phyloP scores from a whole-genome alignment of 2,888 invertebrate species.

The Epinotia nisella region DNA sequence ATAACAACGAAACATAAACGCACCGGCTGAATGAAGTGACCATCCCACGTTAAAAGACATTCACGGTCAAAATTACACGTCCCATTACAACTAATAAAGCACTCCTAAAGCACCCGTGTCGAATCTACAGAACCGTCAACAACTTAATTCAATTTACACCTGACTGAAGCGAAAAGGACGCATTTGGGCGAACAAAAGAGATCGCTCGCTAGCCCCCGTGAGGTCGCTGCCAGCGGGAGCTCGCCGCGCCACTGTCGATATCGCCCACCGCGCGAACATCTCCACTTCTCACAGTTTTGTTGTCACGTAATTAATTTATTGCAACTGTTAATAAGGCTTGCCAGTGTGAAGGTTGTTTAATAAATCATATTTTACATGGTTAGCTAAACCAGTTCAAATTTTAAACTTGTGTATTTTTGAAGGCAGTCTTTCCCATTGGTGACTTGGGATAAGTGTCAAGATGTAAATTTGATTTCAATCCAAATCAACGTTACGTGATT shows the following conservation, averaged over 20 bases:
- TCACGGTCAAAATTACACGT: conserved; percentile 34
- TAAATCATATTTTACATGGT: conserved; percentile 22
- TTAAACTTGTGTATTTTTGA: background rate
- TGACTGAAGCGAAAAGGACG: conserved; percentile 62
- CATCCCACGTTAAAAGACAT: conserved; percentile 13
- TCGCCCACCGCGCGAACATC: conserved; percentile 72
- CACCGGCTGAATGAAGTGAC: background rate
- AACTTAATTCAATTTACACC: conserved; percentile 40
- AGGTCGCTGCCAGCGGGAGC: conserved; percentile 76
- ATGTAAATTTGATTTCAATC: background rate
- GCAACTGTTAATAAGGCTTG: conserved; percentile 53
- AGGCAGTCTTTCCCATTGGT: background rate
- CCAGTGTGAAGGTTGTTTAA: conserved; percentile 7
- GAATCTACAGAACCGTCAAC: conserved; percentile 46
- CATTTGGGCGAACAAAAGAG: conserved; percentile 77
- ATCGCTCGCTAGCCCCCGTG: conserved; percentile 58
- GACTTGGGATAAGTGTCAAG: background rate
- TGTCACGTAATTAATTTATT: conserved; percentile 84
- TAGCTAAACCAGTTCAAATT: conserved; percentile 3
- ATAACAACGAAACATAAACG: conserved; percentile 7
- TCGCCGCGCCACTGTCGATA: conserved; percentile 55
- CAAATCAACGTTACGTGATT: too few species aligned
- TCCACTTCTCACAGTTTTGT: conserved; percentile 67
- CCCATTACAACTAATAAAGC: conserved; percentile 27
- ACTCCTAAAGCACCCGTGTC: conserved; percentile 40